phyloP scores from a whole-genome alignment of 2,888 invertebrate species.

The Mongoloraphidia duomilia region DNA sequence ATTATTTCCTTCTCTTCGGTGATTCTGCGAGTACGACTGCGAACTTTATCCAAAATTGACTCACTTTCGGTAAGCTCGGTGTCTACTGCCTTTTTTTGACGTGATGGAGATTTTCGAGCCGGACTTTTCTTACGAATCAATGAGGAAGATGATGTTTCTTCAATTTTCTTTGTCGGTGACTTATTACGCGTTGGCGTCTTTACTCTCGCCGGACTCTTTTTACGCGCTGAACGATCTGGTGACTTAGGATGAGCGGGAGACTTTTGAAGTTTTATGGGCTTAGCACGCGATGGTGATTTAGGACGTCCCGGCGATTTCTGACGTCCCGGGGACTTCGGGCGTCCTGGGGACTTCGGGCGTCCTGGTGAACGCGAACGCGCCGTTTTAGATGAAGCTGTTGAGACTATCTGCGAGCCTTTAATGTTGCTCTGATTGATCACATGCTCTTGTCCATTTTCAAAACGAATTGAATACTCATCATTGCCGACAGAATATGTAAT shows the following conservation, averaged over 20 bases:
- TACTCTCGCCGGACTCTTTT: conserved; percentile 10
- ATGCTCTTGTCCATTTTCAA: not conserved
- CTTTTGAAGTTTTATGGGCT: conserved; percentile 10
- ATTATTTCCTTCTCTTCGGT: conserved; percentile 10
- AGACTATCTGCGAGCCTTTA: too few relatives aligned
- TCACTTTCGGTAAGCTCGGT: not conserved
- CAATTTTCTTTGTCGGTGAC: not conserved
- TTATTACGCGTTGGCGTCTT: conserved; percentile 8
- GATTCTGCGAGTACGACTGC: conserved; percentile 15
- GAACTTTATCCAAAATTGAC: conserved; percentile 9
- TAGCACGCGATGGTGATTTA: conserved; percentile 27
- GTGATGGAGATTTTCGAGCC: conserved; percentile 12
- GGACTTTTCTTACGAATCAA: conserved; percentile 6
- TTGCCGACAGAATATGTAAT: not conserved
- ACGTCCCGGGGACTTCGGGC: conserved; percentile 15
- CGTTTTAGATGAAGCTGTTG: not conserved
- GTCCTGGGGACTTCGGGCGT: conserved; percentile 12
- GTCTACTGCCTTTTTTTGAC: conserved; percentile 7
- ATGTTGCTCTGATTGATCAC: not conserved
- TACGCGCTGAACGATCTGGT: conserved; percentile 11
- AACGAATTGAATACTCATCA: not conserved
- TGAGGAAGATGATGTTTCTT: not conserved
- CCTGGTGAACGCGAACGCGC: conserved; percentile 7
- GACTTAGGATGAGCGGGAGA: conserved; percentile 24
- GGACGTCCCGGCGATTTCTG: conserved; percentile 27